A percentile compares a stretch with the other conserved stretches of the same genome.
phyloP scores from a whole-genome alignment of 2,113 vertebrate genomes.

The Arizona elegans region DNA sequence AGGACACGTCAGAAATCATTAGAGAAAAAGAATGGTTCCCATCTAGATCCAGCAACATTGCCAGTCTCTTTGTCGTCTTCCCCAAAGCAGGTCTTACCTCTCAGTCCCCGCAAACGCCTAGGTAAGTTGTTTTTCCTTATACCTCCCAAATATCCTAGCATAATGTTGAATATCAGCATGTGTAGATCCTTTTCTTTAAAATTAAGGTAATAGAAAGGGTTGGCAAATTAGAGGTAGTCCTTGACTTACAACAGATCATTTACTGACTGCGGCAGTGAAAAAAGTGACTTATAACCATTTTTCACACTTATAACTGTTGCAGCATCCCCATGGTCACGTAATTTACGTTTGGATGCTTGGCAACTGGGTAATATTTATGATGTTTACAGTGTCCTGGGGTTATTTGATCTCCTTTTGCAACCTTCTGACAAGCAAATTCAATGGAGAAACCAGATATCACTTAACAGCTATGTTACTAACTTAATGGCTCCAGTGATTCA shows the following conservation, averaged over 20 bases:
- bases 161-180: neutral
- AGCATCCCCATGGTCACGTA: neutral
- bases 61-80: neutral
- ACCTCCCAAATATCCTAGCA: neutral
- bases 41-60: neutral
- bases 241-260: neutral
- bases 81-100: constrained; percentile 60
- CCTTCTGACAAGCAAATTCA: neutral
- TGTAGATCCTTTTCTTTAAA: neutral
- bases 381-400: neutral
- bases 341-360: neutral
- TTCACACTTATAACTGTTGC: too few relatives aligned
- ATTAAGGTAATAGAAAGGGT: neutral
- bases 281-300: neutral
- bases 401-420: neutral
- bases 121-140: constrained; percentile 66
- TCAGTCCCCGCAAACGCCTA: constrained; percentile 90
- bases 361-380: neutral
- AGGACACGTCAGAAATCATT: constrained; percentile 7
- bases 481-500: neutral
- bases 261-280: neutral
- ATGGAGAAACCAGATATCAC: neutral
- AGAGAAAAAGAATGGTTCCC: neutral
- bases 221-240: neutral
- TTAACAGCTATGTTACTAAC: neutral